Evolutionary conservation across 2,888 invertebrate genomes (phyloP).

Genomic region (Agriopis aurantiaria): DNA sequence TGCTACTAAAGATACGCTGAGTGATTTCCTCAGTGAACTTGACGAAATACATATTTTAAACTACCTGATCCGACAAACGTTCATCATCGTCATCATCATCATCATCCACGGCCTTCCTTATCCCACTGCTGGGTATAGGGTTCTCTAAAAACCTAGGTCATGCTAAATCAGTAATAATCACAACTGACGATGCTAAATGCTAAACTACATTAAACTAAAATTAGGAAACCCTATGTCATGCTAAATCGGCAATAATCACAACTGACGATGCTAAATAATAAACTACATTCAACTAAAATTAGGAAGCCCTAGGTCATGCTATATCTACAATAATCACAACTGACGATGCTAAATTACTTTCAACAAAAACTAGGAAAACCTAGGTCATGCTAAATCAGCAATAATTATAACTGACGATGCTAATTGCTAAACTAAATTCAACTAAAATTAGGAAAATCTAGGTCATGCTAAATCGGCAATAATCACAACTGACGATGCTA

Average conservation of each 20-base stretch:
- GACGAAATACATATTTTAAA: neutral
- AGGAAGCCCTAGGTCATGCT: neutral
- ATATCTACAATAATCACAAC: too few species aligned
- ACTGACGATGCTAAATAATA: too few species aligned
- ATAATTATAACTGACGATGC: neutral
- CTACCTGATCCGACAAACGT: neutral
- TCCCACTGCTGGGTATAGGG: too few species aligned
- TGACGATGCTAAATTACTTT: neutral
- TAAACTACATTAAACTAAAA: neutral
- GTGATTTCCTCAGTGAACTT: conserved; percentile 11
- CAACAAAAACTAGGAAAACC: neutral
- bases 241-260: too few species aligned
- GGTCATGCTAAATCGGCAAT: neutral
- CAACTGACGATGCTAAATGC: neutral
- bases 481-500: neutral
- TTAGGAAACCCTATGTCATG: too few species aligned
- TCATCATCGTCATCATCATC: too few species aligned
- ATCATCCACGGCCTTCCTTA: too few species aligned
- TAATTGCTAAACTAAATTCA: too few species aligned
- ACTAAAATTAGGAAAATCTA: neutral
- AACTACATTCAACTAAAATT: neutral
- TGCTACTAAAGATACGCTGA: conserved; percentile 3
- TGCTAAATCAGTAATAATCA: neutral
- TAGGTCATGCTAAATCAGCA: neutral
- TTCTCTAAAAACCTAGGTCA: neutral